Evolutionary conservation across 2,888 invertebrate genomes (phyloP).

Genomic region (Caenorhabditis sp.): DNA sequence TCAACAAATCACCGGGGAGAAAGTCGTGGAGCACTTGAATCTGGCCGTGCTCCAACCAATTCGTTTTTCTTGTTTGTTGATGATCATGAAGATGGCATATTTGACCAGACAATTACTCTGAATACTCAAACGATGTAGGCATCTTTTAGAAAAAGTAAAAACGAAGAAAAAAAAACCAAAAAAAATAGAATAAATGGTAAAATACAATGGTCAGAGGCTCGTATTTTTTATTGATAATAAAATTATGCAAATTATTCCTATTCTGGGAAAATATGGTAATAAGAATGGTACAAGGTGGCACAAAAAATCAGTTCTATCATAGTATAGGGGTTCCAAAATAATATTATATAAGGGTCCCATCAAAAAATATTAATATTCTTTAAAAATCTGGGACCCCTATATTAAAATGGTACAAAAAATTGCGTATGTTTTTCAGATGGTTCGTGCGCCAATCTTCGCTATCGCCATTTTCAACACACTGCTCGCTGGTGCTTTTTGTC

Average conservation of each 20-base stretch:
- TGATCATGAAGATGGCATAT: conserved; percentile 84
- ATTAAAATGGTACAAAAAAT: not conserved
- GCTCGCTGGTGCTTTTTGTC: not conserved
- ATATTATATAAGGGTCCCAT: too few relatives aligned
- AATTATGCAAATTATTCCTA: too few relatives aligned
- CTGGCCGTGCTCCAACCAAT: conserved; percentile 24
- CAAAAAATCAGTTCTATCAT: too few relatives aligned
- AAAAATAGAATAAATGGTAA: not conserved
- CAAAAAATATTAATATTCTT: conserved; percentile 1
- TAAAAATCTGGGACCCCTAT: too few relatives aligned
- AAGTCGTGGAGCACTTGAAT: conserved; percentile 72
- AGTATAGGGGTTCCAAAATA: too few relatives aligned
- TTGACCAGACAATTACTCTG: conserved; percentile 80
- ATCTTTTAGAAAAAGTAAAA: too few relatives aligned
- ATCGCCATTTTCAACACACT: not conserved
- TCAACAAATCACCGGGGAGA: conserved; percentile 76
- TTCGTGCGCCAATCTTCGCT: not conserved
- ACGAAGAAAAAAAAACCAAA: too few relatives aligned
- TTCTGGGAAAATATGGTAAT: too few relatives aligned
- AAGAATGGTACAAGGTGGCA: too few relatives aligned
- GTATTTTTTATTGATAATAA: too few relatives aligned
- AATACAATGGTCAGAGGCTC: too few relatives aligned
- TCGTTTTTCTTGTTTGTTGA: conserved; percentile 75
- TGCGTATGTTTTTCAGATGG: not conserved
- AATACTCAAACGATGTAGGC: too few relatives aligned